phyloP scores from a whole-genome alignment of 1,140 invertebrate species.

The Calosoma granatense region DNA sequence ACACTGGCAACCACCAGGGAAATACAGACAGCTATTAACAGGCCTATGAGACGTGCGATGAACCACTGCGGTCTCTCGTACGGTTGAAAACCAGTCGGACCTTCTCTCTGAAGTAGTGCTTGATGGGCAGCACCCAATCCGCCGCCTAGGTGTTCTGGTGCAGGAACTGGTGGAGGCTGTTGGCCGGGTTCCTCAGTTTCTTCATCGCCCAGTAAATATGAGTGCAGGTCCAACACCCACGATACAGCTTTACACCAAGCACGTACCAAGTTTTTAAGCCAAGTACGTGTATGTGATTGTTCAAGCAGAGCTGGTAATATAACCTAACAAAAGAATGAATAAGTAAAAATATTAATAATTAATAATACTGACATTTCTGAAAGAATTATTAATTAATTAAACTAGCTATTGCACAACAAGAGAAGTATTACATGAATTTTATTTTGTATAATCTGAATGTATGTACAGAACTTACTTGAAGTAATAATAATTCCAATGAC shows the following conservation, averaged over 20 bases:
- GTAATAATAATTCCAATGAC: slow-evolving; percentile 81
- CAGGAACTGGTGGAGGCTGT: slow-evolving; percentile 23
- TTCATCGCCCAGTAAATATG: slow-evolving; percentile 74
- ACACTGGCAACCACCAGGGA: slow-evolving; percentile 78
- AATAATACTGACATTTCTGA: background rate
- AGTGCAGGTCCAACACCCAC: slow-evolving; percentile 75
- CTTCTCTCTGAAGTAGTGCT: slow-evolving; percentile 67
- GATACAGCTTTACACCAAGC: slow-evolving; percentile 84
- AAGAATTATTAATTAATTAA: slow-evolving; percentile 3
- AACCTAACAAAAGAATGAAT: slow-evolving; percentile 44
- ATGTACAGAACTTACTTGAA: slow-evolving; percentile 63
- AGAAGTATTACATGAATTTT: too few relatives aligned
- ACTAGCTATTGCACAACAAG: too few relatives aligned
- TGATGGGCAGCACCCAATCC: slow-evolving; percentile 74
- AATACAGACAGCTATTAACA: slow-evolving; percentile 71
- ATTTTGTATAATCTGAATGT: background rate
- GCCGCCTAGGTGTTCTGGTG: slow-evolving; percentile 34
- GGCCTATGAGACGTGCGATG: slow-evolving; percentile 58
- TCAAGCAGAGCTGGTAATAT: slow-evolving; percentile 92
- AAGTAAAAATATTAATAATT: slow-evolving; percentile 2
- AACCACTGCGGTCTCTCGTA: slow-evolving; percentile 81
- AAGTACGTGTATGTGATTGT: slow-evolving; percentile 87
- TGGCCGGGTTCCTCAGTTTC: slow-evolving; percentile 27
- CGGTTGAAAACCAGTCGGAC: slow-evolving; percentile 70
- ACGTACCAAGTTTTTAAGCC: slow-evolving; percentile 79